These are phyloP conservation scores for Parnassius smintheus DNA, from an alignment of 2,888 invertebrate genomes.

Conservation along the genomic window DNA sequence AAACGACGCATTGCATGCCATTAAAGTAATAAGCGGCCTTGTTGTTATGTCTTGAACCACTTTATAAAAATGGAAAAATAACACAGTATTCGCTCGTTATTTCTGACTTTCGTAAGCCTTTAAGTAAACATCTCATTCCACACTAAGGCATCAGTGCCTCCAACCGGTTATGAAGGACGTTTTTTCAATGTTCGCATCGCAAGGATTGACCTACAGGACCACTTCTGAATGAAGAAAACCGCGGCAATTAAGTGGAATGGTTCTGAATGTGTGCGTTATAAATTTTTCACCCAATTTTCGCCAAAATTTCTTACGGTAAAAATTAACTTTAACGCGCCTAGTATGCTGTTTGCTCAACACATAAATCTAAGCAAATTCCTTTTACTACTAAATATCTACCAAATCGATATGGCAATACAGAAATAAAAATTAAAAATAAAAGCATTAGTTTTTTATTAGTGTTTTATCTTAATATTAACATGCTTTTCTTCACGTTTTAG, in stretches of 20 bases:
- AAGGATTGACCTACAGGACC: constrained; percentile 18
- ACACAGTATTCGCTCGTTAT: background rate
- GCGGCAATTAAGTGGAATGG: background rate
- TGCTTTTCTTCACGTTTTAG: no score
- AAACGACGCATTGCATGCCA: no score
- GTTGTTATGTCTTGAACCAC: background rate
- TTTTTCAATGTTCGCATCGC: constrained; percentile 16
- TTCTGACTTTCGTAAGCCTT: constrained; percentile 3
- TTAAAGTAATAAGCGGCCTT: background rate
- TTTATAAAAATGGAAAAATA: background rate
- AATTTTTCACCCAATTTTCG: no score
- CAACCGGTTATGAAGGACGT: constrained; percentile 20
- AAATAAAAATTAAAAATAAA: no score
- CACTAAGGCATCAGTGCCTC: background rate
- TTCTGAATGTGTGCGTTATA: background rate
- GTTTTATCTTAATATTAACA: no score
- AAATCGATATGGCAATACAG: no score
- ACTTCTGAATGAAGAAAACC: constrained; percentile 7
- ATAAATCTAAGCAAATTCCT: no score
- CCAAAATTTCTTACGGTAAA: background rate
- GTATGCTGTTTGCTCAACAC: no score
- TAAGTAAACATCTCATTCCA: constrained; percentile 8
- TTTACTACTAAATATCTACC: no score
- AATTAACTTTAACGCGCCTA: background rate
- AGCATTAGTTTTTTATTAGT: no score